A percentile compares a stretch with the other conserved stretches of the same genome.
Evolutionary conservation across 1,140 invertebrate species (phyloP).

Genomic region (Limonius californicus): DNA sequence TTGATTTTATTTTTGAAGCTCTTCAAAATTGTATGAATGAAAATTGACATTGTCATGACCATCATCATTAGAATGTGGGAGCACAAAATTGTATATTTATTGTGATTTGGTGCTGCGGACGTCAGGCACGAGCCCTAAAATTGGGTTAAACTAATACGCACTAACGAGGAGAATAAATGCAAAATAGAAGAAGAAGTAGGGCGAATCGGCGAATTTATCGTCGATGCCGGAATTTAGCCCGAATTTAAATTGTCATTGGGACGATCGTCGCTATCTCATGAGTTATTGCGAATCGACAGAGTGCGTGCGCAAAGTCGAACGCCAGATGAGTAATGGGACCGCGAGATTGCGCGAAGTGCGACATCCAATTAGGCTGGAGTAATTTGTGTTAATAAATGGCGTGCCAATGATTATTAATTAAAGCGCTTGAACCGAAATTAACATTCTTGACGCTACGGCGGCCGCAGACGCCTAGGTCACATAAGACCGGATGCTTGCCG

Average conservation of each 20-base stretch:
- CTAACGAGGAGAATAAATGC: neutral
- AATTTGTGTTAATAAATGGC: constrained; percentile 25
- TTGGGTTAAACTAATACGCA: constrained; percentile 10
- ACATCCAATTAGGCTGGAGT: constrained; percentile 23
- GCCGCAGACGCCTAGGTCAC: constrained; percentile 2
- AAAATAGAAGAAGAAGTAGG: neutral
- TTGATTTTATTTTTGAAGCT: too few relatives aligned
- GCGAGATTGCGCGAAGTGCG: constrained; percentile 18
- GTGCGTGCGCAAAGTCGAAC: constrained; percentile 2
- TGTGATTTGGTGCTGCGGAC: neutral
- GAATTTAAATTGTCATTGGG: constrained; percentile 7
- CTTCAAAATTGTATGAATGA: too few relatives aligned
- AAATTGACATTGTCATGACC: too few relatives aligned
- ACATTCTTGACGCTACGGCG: constrained; percentile 19
- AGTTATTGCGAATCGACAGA: constrained; percentile 16
- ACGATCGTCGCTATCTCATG: constrained; percentile 15
- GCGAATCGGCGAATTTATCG: neutral
- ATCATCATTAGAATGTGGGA: too few relatives aligned
- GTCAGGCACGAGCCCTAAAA: constrained; percentile 14
- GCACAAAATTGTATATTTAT: too few relatives aligned
- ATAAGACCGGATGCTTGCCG: constrained; percentile 3
- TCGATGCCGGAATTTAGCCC: neutral
- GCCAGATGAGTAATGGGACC: constrained; percentile 20
- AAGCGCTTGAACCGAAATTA: constrained; percentile 22
- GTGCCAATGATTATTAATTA: constrained; percentile 27